Conservation (phyloP, 2,113 vertebrate genomes). For the Apteryx owenii region DNA sequence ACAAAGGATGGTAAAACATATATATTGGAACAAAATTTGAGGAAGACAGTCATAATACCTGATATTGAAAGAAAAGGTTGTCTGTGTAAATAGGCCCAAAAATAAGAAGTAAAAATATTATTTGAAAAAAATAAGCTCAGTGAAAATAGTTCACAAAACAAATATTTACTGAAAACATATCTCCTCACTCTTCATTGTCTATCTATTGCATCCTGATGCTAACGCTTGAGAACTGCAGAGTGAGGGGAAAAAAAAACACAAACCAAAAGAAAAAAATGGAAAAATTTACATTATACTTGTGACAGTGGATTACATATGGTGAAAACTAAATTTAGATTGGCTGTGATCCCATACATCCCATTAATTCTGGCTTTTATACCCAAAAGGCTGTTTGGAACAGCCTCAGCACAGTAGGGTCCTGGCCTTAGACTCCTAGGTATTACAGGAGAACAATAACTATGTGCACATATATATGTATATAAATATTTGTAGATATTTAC, state of each 20-base stretch:
- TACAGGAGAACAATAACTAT: neutral
- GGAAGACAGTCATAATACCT: neutral
- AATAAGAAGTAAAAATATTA: neutral
- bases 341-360: neutral
- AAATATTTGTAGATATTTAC: neutral
- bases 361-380: slow-evolving; percentile 35
- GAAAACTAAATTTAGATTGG: slow-evolving; percentile 46
- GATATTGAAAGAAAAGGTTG: neutral
- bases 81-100: neutral
- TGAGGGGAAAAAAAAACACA: neutral
- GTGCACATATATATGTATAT: neutral
- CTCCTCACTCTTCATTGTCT: neutral
- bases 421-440: neutral
- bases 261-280: fast-evolving
- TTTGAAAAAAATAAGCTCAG: neutral
- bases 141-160: neutral
- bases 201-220: neutral
- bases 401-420: slow-evolving; percentile 27
- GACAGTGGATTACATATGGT: slow-evolving; percentile 1
- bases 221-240: neutral
- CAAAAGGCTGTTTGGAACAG: neutral
- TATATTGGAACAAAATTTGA: neutral
- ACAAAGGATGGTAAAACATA: neutral
- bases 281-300: neutral
- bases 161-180: neutral